Base-by-base conservation (phyloP, 2,797 vertebrate genomes). In the Lepus oiostolus region DNA sequence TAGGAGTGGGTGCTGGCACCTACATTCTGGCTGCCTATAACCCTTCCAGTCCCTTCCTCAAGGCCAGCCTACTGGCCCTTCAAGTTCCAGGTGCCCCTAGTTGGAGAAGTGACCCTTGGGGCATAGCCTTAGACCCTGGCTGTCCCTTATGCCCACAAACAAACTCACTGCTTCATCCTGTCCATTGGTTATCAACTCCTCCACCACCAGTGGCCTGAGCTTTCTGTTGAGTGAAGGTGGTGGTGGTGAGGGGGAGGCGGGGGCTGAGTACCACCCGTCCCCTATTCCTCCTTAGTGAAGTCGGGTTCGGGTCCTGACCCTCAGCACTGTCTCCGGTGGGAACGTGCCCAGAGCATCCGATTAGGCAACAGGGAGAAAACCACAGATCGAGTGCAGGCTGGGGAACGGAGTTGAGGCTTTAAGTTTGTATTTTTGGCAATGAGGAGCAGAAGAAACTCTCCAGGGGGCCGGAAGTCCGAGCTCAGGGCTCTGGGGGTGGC, bases 371-470 rank as follows among this genome's bases (percentile, higher is more conserved):
- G 85, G 63, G 68, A 86, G 94, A 67, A 68, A 80, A 79, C 52
- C 50, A 6, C 76, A 85, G 42, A 38, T 30, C 35, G 28, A 52
- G 74, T 72, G 32, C 65, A 93, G 96, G 97, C 96, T 97, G 94
- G 97, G 97, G 98, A 98, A 97, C 97, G 98, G 62, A 90, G 87
- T 79, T 83, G 90, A 95, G 87, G 94, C 96, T 96, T 96, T 95
- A 93, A 92, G 85, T 96, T 96, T 98, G 97, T 96, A 74, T 97
- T 98, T 98, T 98, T 98, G 98, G 98, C 98, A 98, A 97, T 97
- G 98, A 98, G 97, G 94, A 97, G 96, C 97, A 97, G 42, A 42
- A 42, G 42, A 8, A 42, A 42, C 42, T 42, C 42, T 42, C 21
- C 32, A 70, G 14, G 67, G 9, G n/a, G 7, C 16, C 70, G 12